Conservation (phyloP, 1,140 invertebrate species). For the Achroia grisella region DNA sequence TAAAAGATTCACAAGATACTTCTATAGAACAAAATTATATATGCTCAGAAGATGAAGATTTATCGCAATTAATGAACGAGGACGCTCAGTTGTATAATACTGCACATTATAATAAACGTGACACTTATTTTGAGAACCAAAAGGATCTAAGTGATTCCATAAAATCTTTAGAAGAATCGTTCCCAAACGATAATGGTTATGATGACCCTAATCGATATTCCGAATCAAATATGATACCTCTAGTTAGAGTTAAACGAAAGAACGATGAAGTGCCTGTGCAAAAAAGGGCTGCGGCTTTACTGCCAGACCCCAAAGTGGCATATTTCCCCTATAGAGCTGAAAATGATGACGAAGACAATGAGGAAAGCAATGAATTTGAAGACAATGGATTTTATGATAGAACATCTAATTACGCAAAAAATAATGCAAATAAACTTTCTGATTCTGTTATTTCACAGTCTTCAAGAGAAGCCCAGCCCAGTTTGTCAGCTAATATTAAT, state of each 20-base stretch:
- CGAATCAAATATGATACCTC: constrained; percentile 37
- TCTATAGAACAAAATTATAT: constrained; percentile 26
- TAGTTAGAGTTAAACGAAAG: constrained; percentile 57
- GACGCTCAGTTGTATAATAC: constrained; percentile 15
- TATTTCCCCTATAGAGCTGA: constrained; percentile 38
- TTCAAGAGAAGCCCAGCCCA: neutral
- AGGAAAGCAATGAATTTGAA: constrained; percentile 53
- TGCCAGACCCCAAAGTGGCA: constrained; percentile 39
- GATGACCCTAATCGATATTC: constrained; percentile 27
- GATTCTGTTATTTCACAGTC: neutral
- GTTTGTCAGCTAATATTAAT: neutral
- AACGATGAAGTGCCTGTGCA: constrained; percentile 25
- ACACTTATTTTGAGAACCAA: constrained; percentile 15
- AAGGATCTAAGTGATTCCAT: constrained; percentile 28
- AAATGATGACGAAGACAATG: constrained; percentile 42
- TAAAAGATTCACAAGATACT: constrained; percentile 8
- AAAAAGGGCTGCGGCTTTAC: constrained; percentile 28
- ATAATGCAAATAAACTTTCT: neutral
- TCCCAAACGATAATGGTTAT: constrained; percentile 33
- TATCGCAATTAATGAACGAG: constrained; percentile 28
- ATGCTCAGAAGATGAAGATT: constrained; percentile 29
- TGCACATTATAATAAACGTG: constrained; percentile 34
- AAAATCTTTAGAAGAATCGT: constrained; percentile 55
- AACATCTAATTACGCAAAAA: constrained; percentile 22
- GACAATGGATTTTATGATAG: constrained; percentile 45